phyloP scores from a whole-genome alignment of 2,888 invertebrate species.

The Cotesia congregata region DNA sequence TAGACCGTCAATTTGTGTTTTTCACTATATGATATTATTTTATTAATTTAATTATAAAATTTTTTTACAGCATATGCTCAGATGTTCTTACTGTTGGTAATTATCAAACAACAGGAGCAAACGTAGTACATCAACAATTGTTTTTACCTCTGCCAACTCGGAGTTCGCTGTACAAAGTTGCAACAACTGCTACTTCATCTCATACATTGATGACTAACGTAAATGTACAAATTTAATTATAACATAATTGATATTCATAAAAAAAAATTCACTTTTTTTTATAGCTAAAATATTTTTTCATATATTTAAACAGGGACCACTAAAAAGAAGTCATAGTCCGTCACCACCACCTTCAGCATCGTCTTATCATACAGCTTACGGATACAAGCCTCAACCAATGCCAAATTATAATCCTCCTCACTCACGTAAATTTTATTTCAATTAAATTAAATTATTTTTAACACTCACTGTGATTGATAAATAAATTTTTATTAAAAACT shows the following conservation, averaged over 20 bases:
- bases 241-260: background rate
- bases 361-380: slow-evolving; percentile 73
- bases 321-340: slow-evolving; percentile 79
- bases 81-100: slow-evolving; percentile 64
- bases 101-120: slow-evolving; percentile 62
- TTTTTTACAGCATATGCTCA: slow-evolving; percentile 57
- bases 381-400: slow-evolving; percentile 73
- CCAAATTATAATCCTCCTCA: slow-evolving; percentile 76
- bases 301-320: slow-evolving; percentile 71
- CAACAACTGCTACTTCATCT: slow-evolving; percentile 63
- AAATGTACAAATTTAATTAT: slow-evolving; percentile 48
- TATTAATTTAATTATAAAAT: slow-evolving; percentile 7
- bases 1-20: no score
- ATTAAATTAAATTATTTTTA: slow-evolving; percentile 2
- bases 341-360: slow-evolving; percentile 73
- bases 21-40: background rate
- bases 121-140: slow-evolving; percentile 77
- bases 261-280: background rate
- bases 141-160: slow-evolving; percentile 76
- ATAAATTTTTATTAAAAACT: slow-evolving; percentile 50
- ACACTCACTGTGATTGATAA: slow-evolving; percentile 37
- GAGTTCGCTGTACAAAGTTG: slow-evolving; percentile 70
- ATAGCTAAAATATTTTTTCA: no score
- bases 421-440: slow-evolving; percentile 72
- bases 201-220: slow-evolving; percentile 68